Percentiles rank a stretch among this genome's conserved stretches.
These are phyloP conservation scores for Sitodiplosis mosellana DNA, from an alignment of 1,140 invertebrate genomes.

Conservation along the genomic window DNA sequence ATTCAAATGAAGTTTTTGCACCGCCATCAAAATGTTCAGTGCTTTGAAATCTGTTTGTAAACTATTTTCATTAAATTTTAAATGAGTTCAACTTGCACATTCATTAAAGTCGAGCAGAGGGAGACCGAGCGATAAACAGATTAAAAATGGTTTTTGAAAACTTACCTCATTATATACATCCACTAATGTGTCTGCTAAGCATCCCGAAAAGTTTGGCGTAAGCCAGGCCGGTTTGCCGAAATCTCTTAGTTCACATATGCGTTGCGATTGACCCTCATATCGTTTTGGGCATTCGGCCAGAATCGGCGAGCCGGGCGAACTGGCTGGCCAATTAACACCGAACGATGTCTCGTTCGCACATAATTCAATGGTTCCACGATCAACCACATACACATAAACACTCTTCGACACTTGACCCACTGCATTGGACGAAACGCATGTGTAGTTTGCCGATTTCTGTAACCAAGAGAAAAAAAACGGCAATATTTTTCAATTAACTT, in stretches of 20 bases:
- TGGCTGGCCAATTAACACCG: slow-evolving; percentile 37
- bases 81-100: background rate
- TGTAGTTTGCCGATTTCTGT: slow-evolving; percentile 41
- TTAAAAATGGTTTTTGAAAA: background rate
- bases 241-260: slow-evolving; percentile 37
- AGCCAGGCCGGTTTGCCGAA: slow-evolving; percentile 45
- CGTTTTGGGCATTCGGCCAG: slow-evolving; percentile 37
- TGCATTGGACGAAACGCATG: slow-evolving; percentile 35
- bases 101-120: background rate
- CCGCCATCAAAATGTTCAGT: too few species aligned
- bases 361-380: slow-evolving; percentile 33
- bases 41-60: background rate
- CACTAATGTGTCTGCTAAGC: slow-evolving; percentile 41
- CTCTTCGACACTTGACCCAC: slow-evolving; percentile 33
- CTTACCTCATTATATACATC: slow-evolving; percentile 43
- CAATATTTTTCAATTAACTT: too few species aligned
- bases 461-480: slow-evolving; percentile 6
- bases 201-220: slow-evolving; percentile 51
- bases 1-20: too few species aligned
- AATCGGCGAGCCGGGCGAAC: slow-evolving; percentile 37
- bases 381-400: slow-evolving; percentile 40
- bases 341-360: slow-evolving; percentile 28
- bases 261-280: slow-evolving; percentile 27
- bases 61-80: background rate
- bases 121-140: too few species aligned